These are phyloP conservation scores for Nesoenas mayeri DNA, from an alignment of 2,113 vertebrate species.

Conservation along the genomic window DNA sequence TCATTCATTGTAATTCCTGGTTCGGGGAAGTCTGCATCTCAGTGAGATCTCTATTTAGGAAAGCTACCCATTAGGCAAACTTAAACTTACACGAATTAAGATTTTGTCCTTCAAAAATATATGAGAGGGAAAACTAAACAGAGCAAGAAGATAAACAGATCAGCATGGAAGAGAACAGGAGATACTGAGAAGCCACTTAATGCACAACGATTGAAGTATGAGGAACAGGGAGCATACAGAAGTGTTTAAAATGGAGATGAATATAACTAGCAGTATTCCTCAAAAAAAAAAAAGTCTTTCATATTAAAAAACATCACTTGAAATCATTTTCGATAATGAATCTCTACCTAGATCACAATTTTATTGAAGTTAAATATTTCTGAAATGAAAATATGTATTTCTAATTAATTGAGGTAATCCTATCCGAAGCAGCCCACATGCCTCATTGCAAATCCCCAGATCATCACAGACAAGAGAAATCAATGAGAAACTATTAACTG, in stretches of 20 bases:
- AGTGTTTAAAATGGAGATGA: not conserved
- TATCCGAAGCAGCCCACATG: not conserved
- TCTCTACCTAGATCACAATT: not conserved
- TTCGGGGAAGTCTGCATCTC: not conserved
- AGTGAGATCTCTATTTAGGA: not conserved
- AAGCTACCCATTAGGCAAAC: not conserved
- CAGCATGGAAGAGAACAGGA: not conserved
- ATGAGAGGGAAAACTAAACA: not conserved
- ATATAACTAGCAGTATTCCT: not conserved
- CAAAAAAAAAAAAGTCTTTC: not conserved
- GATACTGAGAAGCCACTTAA: not conserved
- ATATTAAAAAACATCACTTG: not conserved
- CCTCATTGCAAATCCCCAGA: not conserved
- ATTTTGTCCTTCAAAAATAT: not conserved
- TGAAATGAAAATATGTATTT: not conserved
- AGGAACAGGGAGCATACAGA: not conserved
- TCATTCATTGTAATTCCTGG: not conserved
- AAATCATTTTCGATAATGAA: not conserved
- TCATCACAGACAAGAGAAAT: not conserved
- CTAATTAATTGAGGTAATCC: not conserved
- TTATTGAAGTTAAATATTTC: not conserved
- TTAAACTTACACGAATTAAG: not conserved
- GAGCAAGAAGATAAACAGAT: not conserved
- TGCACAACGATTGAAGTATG: rapidly evolving
- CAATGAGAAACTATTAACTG: not conserved